Evolutionary conservation across 1,140 invertebrate species (phyloP).

Genomic region (Pollicipes pollicipes): DNA sequence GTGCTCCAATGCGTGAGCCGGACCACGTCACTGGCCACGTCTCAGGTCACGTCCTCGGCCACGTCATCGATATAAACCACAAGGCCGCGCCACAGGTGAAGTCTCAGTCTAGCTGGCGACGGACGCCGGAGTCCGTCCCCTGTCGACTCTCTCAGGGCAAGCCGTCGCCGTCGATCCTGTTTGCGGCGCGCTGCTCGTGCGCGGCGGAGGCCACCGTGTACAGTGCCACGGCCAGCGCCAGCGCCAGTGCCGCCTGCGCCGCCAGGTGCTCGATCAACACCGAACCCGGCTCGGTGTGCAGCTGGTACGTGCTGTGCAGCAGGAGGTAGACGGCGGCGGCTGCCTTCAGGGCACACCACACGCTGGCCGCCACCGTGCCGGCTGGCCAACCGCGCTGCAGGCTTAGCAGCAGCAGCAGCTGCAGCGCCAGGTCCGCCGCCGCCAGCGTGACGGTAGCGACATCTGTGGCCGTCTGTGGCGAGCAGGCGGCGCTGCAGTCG

Average conservation of each 20-base stretch:
- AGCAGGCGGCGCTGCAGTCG: background rate
- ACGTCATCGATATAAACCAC: no score
- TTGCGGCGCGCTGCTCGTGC: background rate
- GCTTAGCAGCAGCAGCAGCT: background rate
- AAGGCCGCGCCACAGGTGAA: no score
- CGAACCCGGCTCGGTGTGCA: background rate
- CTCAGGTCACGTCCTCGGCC: no score
- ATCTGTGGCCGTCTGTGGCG: background rate
- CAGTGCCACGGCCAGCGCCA: slow-evolving; percentile 3
- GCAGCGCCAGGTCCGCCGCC: background rate
- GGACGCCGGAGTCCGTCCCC: no score
- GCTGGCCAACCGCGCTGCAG: background rate
- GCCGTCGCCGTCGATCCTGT: background rate
- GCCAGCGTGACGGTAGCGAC: background rate
- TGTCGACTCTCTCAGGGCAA: no score
- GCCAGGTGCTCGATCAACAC: background rate
- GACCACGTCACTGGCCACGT: no score
- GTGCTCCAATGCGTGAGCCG: no score
- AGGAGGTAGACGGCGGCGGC: slow-evolving; percentile 30
- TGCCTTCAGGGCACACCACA: slow-evolving; percentile 13
- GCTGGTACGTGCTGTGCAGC: background rate
- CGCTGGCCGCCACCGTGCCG: background rate
- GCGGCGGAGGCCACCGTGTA: background rate
- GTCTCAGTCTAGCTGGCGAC: no score
- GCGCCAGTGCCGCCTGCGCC: background rate